phyloP scores from a whole-genome alignment of 1,140 invertebrate genomes.

The Atopsyche davidsoni region DNA sequence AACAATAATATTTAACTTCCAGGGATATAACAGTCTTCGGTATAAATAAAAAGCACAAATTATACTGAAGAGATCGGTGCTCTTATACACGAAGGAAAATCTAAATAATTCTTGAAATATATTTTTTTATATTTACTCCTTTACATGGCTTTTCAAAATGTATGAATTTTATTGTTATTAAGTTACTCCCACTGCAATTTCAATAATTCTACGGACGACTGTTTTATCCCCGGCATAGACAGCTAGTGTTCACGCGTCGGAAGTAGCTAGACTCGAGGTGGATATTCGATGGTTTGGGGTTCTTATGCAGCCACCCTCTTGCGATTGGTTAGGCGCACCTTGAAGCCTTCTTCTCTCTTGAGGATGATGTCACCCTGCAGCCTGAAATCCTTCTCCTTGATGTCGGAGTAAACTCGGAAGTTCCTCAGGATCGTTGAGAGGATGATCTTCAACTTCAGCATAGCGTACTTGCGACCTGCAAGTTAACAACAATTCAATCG shows the following conservation, averaged over 20 bases:
- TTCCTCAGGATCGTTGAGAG: constrained; percentile 82
- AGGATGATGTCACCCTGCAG: constrained; percentile 80
- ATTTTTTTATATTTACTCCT: too few relatives aligned
- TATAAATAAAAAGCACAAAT: too few relatives aligned
- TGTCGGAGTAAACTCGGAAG: constrained; percentile 65
- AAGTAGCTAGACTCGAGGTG: too few relatives aligned
- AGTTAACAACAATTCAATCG: too few relatives aligned
- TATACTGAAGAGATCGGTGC: too few relatives aligned
- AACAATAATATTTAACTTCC: too few relatives aligned
- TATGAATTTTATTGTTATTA: too few relatives aligned
- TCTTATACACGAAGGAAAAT: too few relatives aligned
- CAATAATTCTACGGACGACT: neutral
- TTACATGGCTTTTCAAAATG: too few relatives aligned
- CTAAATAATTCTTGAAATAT: too few relatives aligned
- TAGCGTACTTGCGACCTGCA: constrained; percentile 80
- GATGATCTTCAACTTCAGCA: constrained; percentile 82
- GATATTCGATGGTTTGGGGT: neutral
- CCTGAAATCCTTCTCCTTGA: constrained; percentile 67
- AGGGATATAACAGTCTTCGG: too few relatives aligned
- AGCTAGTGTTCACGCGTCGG: neutral
- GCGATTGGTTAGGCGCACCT: constrained; percentile 61
- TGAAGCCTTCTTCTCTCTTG: constrained; percentile 77
- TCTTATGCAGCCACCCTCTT: constrained; percentile 35
- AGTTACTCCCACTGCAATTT: too few relatives aligned
- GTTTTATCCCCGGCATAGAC: neutral